Evolutionary conservation across 2,113 vertebrate species (phyloP), one percentile per base, ranked within the genome.

Genomic region (Eublepharis macularius): DNA sequence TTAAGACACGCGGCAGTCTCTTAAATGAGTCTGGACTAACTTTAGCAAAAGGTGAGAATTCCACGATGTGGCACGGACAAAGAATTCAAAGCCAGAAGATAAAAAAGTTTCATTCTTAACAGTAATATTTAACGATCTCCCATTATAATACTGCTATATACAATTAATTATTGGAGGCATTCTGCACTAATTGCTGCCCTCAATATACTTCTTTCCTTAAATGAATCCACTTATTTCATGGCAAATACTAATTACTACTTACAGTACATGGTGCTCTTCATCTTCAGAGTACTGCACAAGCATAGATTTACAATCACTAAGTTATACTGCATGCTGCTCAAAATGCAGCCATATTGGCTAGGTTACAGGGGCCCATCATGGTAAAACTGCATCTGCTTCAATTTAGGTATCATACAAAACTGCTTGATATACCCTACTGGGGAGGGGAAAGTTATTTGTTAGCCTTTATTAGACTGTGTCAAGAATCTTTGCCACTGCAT

Each of bases 1-100:
- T 95, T 94, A 88, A 95, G 95, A 87, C 75, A 83, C 82, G 94
- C 94, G 24, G 45, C 94, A 32, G 60, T 2, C 83, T 72, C 76
- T 85, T 78, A 68, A 86, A 79, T 82, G 29, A 90, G 85, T 0
- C 47, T 16, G 9, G 5, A 74, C n/a, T 82, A 76, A 80, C 36
- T 66, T 80, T 6, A 88, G 83, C 66, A 89, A 88, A 89, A 88
- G 0, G 0, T 21, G 36, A 84, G 76, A 0, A 6, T 87, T 68
- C 66, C 10, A 54, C 51, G 39, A 49, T 39, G 70, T 5, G 26
- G 4, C 0, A 36, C 0, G 74, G 2, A 45, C 34, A 81, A n/a
- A 84, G 47, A 76, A 57, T 49, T 84, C 45, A 86, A 66, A 82
- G 19, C 57, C 11, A 4, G 0, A 51, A 29, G 54, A 75, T 1